These are phyloP conservation scores for Anolis apletophallus DNA, from an alignment of 2,797 vertebrate species.

Conservation along the genomic window DNA sequence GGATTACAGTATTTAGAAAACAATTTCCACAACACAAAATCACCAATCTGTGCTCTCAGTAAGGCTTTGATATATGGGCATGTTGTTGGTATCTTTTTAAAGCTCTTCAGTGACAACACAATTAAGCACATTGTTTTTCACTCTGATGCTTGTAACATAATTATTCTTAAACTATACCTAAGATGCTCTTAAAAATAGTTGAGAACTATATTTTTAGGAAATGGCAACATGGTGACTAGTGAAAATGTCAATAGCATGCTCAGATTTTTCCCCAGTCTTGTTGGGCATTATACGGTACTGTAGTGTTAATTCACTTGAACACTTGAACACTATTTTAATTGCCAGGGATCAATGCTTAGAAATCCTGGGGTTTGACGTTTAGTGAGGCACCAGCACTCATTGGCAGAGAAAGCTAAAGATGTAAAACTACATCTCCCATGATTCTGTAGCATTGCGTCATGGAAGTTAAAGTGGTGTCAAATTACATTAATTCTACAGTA, in stretches of 20 bases:
- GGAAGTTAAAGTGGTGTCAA: too few relatives aligned
- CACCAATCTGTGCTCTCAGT: neutral
- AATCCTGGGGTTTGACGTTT: too few relatives aligned
- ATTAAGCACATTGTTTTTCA: neutral
- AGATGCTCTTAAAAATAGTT: fast-evolving
- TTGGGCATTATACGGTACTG: too few relatives aligned
- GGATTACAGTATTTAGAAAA: neutral
- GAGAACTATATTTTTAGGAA: slow-evolving; percentile 3
- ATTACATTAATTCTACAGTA: too few relatives aligned
- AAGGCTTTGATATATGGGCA: neutral
- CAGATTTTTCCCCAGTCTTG: neutral
- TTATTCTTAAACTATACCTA: neutral
- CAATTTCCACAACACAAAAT: neutral
- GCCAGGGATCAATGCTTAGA: too few relatives aligned
- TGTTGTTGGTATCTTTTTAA: slow-evolving; percentile 4
- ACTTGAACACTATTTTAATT: too few relatives aligned
- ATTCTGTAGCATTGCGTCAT: too few relatives aligned
- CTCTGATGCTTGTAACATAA: neutral
- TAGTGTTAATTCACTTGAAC: too few relatives aligned
- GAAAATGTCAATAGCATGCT: neutral
- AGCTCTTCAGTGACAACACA: neutral
- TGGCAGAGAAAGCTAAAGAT: too few relatives aligned
- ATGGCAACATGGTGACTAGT: neutral
- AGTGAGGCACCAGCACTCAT: too few relatives aligned
- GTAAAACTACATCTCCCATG: too few relatives aligned